Conservation (phyloP, 2,797 vertebrate genomes). For the Clangula hyemalis region DNA sequence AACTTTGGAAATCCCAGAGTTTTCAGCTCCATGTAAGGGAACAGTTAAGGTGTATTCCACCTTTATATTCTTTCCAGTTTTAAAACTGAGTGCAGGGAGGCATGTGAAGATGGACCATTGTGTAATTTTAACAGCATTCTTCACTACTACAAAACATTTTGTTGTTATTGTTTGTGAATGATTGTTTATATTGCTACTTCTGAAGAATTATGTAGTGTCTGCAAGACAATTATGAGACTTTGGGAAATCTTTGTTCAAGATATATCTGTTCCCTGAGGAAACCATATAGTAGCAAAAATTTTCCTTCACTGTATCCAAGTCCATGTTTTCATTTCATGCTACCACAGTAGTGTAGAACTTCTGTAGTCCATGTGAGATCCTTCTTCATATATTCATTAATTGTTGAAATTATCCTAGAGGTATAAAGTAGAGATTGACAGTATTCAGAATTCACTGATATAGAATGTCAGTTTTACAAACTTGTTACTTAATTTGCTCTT, state of each 20-base stretch:
- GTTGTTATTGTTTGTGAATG: not conserved
- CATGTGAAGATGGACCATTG: not conserved
- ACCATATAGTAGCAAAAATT: not conserved
- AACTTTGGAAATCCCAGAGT: not conserved
- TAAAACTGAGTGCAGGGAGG: not conserved
- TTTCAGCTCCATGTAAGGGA: not conserved
- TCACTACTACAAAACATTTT: not conserved
- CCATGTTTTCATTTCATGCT: not conserved
- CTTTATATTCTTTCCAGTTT: not conserved
- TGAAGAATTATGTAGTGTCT: not conserved
- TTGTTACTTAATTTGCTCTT: not conserved
- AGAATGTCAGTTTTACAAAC: conserved; percentile 24
- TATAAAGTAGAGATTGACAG: conserved; percentile 11
- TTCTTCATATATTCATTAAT: not conserved
- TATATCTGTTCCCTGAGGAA: not conserved
- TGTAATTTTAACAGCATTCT: not conserved
- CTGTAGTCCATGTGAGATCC: not conserved
- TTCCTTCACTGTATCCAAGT: not conserved
- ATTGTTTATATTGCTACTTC: not conserved
- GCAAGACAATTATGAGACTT: not conserved
- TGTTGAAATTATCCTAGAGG: conserved; percentile 11
- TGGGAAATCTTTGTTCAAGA: not conserved
- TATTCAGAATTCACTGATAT: conserved; percentile 19
- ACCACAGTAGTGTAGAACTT: not conserved
- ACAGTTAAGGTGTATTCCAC: not conserved